A percentile compares a stretch with the other conserved stretches of the same genome.
Evolutionary conservation across 2,888 invertebrate genomes (phyloP).

Genomic region (Cecidostiba fungosa): DNA sequence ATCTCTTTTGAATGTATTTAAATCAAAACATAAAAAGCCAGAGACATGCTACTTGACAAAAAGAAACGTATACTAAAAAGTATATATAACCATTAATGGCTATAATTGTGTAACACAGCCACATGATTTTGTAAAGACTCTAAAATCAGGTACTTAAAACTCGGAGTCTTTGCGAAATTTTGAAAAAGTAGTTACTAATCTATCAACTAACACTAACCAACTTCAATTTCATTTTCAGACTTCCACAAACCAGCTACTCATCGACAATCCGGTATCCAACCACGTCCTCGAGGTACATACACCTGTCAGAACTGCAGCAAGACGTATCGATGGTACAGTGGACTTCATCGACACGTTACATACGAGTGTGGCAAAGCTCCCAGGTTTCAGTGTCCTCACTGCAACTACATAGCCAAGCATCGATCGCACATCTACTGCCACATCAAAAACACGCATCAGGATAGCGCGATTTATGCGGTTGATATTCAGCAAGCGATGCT

Average conservation of each 20-base stretch:
- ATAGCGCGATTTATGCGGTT: slow-evolving; percentile 72
- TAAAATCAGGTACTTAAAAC: background rate
- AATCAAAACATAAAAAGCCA: no score
- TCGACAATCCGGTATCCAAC: background rate
- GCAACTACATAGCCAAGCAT: slow-evolving; percentile 82
- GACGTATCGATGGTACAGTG: slow-evolving; percentile 83
- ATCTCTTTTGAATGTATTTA: no score
- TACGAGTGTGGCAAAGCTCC: slow-evolving; percentile 78
- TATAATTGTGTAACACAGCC: background rate
- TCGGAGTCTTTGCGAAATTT: background rate
- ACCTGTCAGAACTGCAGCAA: slow-evolving; percentile 82
- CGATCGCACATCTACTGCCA: slow-evolving; percentile 82
- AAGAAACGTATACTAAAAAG: no score
- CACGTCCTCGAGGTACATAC: slow-evolving; percentile 69
- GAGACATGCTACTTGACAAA: no score
- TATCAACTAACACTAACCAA: background rate
- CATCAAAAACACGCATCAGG: slow-evolving; percentile 78
- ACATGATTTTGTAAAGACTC: background rate
- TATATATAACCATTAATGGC: background rate
- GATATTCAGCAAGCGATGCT: slow-evolving; percentile 67
- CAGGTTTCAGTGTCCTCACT: slow-evolving; percentile 81
- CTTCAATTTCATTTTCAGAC: slow-evolving; percentile 31
- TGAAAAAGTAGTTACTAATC: background rate
- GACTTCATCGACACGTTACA: slow-evolving; percentile 81
- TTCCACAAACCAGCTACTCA: background rate